Base-by-base conservation (phyloP, 1,140 invertebrate genomes). In the Nylanderia fulva region DNA sequence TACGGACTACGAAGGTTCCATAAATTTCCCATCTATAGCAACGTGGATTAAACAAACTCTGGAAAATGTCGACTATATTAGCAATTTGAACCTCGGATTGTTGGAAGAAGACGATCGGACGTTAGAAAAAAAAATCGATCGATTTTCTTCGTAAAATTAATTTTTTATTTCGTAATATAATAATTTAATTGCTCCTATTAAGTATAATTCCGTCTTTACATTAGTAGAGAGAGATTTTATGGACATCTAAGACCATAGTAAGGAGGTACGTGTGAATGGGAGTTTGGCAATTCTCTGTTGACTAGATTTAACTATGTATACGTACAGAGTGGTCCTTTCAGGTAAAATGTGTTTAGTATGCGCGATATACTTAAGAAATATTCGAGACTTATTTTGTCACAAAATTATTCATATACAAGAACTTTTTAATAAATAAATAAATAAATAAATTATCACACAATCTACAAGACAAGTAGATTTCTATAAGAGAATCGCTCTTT, bases 321-420 rank as follows among this genome's bases (percentile, higher is more conserved):
- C 45, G 13, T 79, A 52, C 58, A 88, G 60, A 89, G 91, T 92
- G 91, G 91, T 91, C 91, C 90, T 90, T 91, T 66, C 69, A 86
- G 45, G 61, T 85, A 87, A 48, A 48, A 87, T 33, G 76, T 29
- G 54, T 79, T 77, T 42, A 33, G 54, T 71, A 80, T 64, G 48
- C 24, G 33, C 5, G 45, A 56, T 24, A 71, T 71, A 54, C 13
- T 54, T 80, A 42, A 54, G 36, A 72, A 71, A 58, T 72, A 71
- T 9, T 42, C n/a, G 77, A 42, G 36, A 80, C 33, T 42, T 71
- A 2, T 33, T 45, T 72, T 9, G 48, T 80, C 36, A 29, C 18
- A 18, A 58, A 7, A 15, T 42, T 80, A 21, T 29, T n/a, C n/a
- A 71, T 15, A 29, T 36, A n/a, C 13, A 2, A 18, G 13, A 48